Evolutionary conservation across 2,888 invertebrate species (phyloP).

Genomic region (Eretmocerus hayati): DNA sequence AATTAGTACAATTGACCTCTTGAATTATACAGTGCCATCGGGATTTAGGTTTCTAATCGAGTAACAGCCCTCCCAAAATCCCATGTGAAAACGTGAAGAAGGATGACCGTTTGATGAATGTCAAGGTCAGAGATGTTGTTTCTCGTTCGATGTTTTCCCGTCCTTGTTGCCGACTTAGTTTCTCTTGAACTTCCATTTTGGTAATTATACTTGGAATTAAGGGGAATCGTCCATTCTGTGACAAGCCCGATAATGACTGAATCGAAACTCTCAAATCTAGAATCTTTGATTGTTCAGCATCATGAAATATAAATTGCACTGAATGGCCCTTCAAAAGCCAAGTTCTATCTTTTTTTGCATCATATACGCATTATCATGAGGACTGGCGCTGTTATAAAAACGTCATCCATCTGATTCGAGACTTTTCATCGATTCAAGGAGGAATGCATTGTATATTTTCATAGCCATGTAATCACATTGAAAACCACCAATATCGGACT

Average conservation of each 20-base stretch:
- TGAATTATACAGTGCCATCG: not conserved
- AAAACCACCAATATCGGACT: no score
- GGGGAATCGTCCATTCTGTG: not conserved
- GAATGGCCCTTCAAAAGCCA: not conserved
- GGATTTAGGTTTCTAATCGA: not conserved
- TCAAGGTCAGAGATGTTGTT: not conserved
- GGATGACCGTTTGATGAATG: not conserved
- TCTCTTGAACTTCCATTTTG: not conserved
- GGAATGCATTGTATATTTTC: not conserved
- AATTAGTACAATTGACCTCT: not conserved
- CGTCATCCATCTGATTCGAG: not conserved
- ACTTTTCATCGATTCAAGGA: not conserved
- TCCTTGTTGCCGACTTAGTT: not conserved
- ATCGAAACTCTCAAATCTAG: not conserved
- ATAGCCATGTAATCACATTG: no score
- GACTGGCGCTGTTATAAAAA: conserved; percentile 1
- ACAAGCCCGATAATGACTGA: not conserved
- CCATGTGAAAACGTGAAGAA: not conserved
- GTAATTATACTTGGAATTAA: not conserved
- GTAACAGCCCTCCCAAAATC: not conserved
- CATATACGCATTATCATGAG: not conserved
- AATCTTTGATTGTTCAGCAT: not conserved
- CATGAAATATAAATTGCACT: not conserved
- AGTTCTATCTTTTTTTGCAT: conserved; percentile 2
- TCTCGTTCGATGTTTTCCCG: not conserved